Evolutionary conservation across 2,888 invertebrate species (phyloP).

Genomic region (Epinotia bilunana): DNA sequence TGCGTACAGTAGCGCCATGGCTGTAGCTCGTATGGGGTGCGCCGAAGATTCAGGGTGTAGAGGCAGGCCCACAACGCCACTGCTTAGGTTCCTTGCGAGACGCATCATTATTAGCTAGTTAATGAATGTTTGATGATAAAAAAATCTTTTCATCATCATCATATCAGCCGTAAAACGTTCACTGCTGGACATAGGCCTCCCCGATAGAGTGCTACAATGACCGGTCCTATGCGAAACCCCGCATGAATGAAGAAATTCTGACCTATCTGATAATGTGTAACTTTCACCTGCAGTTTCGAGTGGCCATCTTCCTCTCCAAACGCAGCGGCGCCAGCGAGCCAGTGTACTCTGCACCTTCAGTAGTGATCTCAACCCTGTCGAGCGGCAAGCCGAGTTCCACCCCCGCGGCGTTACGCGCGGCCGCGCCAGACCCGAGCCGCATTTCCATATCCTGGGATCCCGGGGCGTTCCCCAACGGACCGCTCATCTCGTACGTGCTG

Average conservation of each 20-base stretch:
- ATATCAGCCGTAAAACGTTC: too few relatives aligned
- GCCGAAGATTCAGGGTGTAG: too few relatives aligned
- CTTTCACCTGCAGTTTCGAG: constrained; percentile 89
- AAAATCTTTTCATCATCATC: too few relatives aligned
- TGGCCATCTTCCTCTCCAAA: constrained; percentile 90
- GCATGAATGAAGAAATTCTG: background rate
- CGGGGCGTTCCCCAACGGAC: constrained; percentile 94
- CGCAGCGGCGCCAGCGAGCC: constrained; percentile 88
- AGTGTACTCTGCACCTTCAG: constrained; percentile 89
- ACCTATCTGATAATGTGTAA: background rate
- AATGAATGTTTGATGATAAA: too few relatives aligned
- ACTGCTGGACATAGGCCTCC: too few relatives aligned
- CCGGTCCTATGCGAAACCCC: too few relatives aligned
- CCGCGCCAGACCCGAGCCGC: constrained; percentile 91
- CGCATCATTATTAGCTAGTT: too few relatives aligned
- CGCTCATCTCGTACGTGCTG: constrained; percentile 93
- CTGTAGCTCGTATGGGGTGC: too few relatives aligned
- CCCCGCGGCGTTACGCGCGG: constrained; percentile 89
- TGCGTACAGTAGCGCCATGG: too few relatives aligned
- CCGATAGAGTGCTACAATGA: too few relatives aligned
- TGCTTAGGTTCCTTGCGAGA: too few relatives aligned
- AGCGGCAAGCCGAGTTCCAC: constrained; percentile 90
- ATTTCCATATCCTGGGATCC: constrained; percentile 95
- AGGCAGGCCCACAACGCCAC: too few relatives aligned
- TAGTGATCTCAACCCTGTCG: constrained; percentile 90